Base-by-base conservation (phyloP, 2,888 invertebrate genomes). In the Stomorhina lunata region DNA sequence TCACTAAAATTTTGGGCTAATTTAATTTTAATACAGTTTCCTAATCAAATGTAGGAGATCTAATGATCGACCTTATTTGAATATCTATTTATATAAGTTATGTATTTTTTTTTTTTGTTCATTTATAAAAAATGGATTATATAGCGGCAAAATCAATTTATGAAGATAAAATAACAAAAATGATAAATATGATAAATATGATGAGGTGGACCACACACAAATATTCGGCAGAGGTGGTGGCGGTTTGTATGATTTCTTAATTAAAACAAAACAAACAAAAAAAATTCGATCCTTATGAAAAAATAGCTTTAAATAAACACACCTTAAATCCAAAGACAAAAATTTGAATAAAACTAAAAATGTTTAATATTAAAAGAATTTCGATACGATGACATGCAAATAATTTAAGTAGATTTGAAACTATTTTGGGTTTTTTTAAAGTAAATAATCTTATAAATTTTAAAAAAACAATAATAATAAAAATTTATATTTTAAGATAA, bases 241-340 rank as follows among this genome's bases (percentile, higher is more conserved):
- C 15, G 65, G 20, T 25, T 37, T 32, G 63, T 55, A 76, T 73
- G 68, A 77, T 73, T 78, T 81, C 77, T 78, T 69, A 63, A 81
- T 77, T 77, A 61, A 73, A 63, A 43, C 12, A 57, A 71, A 61
- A 37, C 9, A 15, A 29, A 63, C 27, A 29, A 34, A 72, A 55
- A 66, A n/a, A 40, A 32, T 32, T 69, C 20, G 65, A 63, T 80
- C 55, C 63, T 75, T 57, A 57, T 15, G 40, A 45, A 22, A 37
- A 50, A 17, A 10, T 7, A 25, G 6, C 57, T 29, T 15, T 0
- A 40, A 22, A 25, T 2, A 17, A 76, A 48, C 77, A 63, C 72
- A 68, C 72, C 72, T 72, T 68, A 59, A 48, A 27, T 45, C 32
- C 29, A 43, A n/a, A 17, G 9, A 7, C 29, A 66, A 29, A 4